A percentile compares a stretch with the other conserved stretches of the same genome.
Evolutionary conservation across 2,797 vertebrate genomes (phyloP).

Genomic region (Propithecus deckenii): DNA sequence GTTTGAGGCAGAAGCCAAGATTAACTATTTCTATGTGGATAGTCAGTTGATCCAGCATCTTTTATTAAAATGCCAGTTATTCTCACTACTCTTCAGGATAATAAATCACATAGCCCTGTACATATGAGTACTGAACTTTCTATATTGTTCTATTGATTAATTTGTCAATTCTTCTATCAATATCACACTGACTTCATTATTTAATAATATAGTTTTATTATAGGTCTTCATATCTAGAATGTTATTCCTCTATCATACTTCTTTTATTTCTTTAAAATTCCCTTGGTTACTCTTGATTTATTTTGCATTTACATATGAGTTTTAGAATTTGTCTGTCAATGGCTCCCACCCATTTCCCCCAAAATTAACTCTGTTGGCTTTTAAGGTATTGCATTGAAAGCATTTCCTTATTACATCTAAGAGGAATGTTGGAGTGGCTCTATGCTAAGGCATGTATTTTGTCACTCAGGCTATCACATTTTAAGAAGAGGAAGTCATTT

Average conservation of each 20-base stretch:
- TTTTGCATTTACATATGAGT: not conserved
- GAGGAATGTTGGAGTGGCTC: not conserved
- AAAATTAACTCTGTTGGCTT: not conserved
- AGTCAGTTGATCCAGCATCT: not conserved
- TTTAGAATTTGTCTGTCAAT: not conserved
- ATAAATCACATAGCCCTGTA: not conserved
- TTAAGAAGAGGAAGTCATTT: not conserved
- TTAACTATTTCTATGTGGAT: not conserved
- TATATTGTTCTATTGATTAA: not conserved
- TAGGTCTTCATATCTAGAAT: not conserved
- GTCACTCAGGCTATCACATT: not conserved
- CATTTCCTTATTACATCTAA: not conserved
- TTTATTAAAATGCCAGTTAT: not conserved
- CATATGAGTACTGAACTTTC: not conserved
- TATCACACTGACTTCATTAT: not conserved
- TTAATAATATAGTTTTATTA: not conserved
- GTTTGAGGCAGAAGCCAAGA: not conserved
- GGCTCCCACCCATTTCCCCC: not conserved
- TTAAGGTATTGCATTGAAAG: not conserved
- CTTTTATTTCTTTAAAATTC: not conserved
- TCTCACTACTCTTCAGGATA: not conserved
- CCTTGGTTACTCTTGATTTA: not conserved
- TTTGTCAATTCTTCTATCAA: not conserved
- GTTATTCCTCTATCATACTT: not conserved
- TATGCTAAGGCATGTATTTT: not conserved